Conservation (phyloP, 2,888 invertebrate species). For the Volucella zonaria region DNA sequence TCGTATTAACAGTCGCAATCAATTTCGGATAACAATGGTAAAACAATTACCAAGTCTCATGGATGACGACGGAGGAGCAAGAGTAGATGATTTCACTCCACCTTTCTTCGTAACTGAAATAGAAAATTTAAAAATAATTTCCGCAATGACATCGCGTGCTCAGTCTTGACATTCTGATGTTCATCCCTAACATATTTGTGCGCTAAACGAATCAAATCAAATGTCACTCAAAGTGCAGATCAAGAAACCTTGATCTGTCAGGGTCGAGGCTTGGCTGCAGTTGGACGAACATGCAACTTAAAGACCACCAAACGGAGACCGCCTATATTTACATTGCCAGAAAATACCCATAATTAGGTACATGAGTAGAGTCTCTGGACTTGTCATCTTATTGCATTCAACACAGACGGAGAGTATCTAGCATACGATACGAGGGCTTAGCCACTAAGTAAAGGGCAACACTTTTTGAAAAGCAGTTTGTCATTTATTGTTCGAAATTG, state of each 20-base stretch:
- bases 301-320: constrained; percentile 28
- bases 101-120: constrained; percentile 20
- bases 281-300: constrained; percentile 50
- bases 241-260: not conserved
- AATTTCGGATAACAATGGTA: constrained; percentile 22
- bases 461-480: constrained; percentile 47
- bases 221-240: constrained; percentile 57
- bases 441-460: constrained; percentile 25
- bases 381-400: constrained; percentile 44
- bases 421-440: not conserved
- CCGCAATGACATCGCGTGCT: constrained; percentile 53
- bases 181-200: constrained; percentile 22
- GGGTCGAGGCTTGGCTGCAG: constrained; percentile 32
- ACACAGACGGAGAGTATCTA: too few relatives aligned
- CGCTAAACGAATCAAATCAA: constrained; percentile 69
- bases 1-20: constrained; percentile 2
- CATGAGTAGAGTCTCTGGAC: not conserved
- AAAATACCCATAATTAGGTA: constrained; percentile 60
- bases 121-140: constrained; percentile 35
- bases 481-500: constrained; percentile 31
- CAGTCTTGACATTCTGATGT: constrained; percentile 32
- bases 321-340: constrained; percentile 61
- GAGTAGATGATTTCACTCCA: not conserved
- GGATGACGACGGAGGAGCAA: too few relatives aligned
- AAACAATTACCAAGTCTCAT: not conserved